Conservation (phyloP, 2,888 invertebrate genomes). For the Agrochola macilenta region DNA sequence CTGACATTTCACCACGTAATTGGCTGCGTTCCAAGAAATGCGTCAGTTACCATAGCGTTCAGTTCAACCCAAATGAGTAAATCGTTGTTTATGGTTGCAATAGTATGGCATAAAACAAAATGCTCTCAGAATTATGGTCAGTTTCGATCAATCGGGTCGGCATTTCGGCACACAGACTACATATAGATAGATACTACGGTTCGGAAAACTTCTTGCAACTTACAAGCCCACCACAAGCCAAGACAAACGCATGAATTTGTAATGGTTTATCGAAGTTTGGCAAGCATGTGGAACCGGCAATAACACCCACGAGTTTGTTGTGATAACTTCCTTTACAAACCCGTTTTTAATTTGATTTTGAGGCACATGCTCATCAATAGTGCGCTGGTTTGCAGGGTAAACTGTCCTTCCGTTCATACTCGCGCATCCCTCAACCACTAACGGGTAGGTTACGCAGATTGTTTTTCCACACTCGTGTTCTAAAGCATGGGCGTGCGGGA, state of each 20-base stretch:
- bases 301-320: neutral
- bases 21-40: conserved; percentile 74
- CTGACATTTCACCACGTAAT: conserved; percentile 81
- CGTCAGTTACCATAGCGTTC: conserved; percentile 24
- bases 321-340: neutral
- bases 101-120: neutral
- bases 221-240: neutral
- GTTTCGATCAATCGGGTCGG: neutral
- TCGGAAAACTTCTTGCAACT: neutral
- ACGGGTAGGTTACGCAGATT: neutral
- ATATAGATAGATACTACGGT: too few relatives aligned
- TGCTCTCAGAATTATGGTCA: neutral
- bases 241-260: neutral
- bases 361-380: too few relatives aligned
- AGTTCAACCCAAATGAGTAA: conserved; percentile 8
- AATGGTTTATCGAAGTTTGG: neutral
- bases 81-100: neutral
- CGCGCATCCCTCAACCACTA: neutral
- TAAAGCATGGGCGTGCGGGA: too few relatives aligned
- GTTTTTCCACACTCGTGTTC: neutral
- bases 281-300: neutral
- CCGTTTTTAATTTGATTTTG: too few relatives aligned
- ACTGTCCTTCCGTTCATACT: neutral
- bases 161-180: neutral
- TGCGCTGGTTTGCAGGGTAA: too few relatives aligned